These are phyloP conservation scores for Oophaga pumilio DNA, from an alignment of 2,113 vertebrate genomes.

Conservation along the genomic window DNA sequence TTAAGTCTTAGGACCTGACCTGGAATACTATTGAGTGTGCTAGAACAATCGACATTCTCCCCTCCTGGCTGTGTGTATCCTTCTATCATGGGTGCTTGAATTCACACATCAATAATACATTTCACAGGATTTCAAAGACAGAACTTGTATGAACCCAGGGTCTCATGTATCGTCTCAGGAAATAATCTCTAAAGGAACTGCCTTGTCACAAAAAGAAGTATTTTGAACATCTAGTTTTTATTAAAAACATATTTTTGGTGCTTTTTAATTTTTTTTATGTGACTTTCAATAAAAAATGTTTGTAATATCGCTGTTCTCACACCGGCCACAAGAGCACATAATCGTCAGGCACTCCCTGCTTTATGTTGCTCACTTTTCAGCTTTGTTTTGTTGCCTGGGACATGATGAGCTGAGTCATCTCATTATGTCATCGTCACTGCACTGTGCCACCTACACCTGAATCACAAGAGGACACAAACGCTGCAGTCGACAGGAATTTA, in stretches of 20 bases:
- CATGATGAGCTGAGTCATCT: neutral
- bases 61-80: neutral
- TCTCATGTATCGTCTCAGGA: neutral
- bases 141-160: neutral
- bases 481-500: too few relatives aligned
- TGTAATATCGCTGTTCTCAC: neutral
- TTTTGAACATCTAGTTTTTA: neutral
- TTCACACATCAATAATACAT: conserved; percentile 28
- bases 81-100: neutral
- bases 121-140: neutral
- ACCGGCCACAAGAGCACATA: neutral
- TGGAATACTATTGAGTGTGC: neutral
- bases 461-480: too few relatives aligned
- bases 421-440: neutral
- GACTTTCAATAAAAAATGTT: too few relatives aligned
- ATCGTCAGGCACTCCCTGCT: neutral
- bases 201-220: neutral
- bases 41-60: neutral
- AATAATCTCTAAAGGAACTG: neutral
- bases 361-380: neutral
- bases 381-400: neutral
- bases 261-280: too few relatives aligned
- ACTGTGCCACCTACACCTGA: too few relatives aligned
- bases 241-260: too few relatives aligned
- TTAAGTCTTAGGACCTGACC: neutral